Conservation (phyloP, 2,797 vertebrate species). For the Nannoperca australis region DNA sequence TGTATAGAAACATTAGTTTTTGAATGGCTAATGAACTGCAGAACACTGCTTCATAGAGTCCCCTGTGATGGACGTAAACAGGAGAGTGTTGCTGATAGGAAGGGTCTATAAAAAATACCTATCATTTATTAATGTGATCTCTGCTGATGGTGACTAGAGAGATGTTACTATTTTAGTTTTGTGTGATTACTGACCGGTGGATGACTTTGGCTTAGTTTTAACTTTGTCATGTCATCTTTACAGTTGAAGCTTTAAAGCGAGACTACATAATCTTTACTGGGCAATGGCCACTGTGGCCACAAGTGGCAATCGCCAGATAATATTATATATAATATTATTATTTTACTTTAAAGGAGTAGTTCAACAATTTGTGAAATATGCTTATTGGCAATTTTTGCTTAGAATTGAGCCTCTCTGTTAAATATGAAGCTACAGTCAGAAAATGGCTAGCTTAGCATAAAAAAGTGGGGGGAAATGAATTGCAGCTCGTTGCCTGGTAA, state of each 20-base stretch:
- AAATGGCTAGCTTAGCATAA: neutral
- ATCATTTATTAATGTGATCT: slow-evolving; percentile 49
- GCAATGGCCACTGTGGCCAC: neutral
- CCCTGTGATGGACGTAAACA: slow-evolving; percentile 17
- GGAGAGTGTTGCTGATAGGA: slow-evolving; percentile 1
- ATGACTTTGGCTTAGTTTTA: slow-evolving; percentile 30
- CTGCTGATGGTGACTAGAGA: slow-evolving; percentile 23
- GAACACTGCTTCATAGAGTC: slow-evolving; percentile 1
- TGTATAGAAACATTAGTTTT: neutral
- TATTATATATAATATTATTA: no score
- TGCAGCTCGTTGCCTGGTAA: neutral
- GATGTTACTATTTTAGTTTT: slow-evolving; percentile 39
- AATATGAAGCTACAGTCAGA: neutral
- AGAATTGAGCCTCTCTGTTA: neutral
- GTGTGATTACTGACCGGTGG: slow-evolving; percentile 27
- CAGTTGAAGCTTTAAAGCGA: neutral
- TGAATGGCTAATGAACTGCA: slow-evolving; percentile 23
- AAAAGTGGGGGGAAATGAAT: neutral
- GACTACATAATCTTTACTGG: neutral
- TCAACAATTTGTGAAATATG: no score
- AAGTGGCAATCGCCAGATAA: neutral
- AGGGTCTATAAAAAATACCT: slow-evolving; percentile 26
- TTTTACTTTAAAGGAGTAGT: neutral
- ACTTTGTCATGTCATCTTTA: neutral
- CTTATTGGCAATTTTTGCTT: neutral